Percentiles rank a stretch among this genome's conserved stretches.
Conservation (phyloP, 35 echinoderm and acorn worm genomes). For the Amphiura filiformis region DNA sequence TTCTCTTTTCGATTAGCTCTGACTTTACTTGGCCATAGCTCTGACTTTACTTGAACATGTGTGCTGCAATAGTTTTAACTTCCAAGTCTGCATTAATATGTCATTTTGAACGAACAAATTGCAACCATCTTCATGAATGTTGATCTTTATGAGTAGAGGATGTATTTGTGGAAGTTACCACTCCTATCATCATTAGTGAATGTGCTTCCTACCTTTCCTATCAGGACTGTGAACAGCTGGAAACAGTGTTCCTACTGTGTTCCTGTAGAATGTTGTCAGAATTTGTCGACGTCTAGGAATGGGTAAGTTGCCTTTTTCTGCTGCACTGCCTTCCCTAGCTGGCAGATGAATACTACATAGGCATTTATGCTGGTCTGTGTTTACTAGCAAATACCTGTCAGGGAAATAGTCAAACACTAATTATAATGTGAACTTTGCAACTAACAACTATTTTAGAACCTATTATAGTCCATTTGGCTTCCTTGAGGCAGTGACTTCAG, state of each 20-base stretch:
- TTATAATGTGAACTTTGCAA: neutral
- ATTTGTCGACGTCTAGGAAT: slow-evolving; percentile 57
- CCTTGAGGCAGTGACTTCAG: too few species aligned
- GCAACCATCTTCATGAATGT: too few species aligned
- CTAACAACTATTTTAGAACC: neutral
- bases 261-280: slow-evolving; percentile 75
- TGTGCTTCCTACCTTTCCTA: slow-evolving; percentile 74
- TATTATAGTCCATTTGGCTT: too few species aligned
- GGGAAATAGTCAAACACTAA: neutral
- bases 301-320: slow-evolving; percentile 64
- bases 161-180: too few species aligned
- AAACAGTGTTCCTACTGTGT: slow-evolving; percentile 75
- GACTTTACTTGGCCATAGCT: too few species aligned
- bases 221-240: slow-evolving; percentile 77
- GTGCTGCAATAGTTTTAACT: too few species aligned
- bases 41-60: too few species aligned
- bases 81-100: too few species aligned
- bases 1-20: too few species aligned
- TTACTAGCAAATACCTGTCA: slow-evolving; percentile 72
- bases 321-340: slow-evolving; percentile 47
- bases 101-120: too few species aligned
- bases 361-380: slow-evolving; percentile 89
- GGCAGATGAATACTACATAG: slow-evolving; percentile 60
- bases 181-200: too few species aligned
- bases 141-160: too few species aligned